phyloP scores from a whole-genome alignment of 64 coral and sea anemone genomes.

The Actinia tenebrosa region DNA sequence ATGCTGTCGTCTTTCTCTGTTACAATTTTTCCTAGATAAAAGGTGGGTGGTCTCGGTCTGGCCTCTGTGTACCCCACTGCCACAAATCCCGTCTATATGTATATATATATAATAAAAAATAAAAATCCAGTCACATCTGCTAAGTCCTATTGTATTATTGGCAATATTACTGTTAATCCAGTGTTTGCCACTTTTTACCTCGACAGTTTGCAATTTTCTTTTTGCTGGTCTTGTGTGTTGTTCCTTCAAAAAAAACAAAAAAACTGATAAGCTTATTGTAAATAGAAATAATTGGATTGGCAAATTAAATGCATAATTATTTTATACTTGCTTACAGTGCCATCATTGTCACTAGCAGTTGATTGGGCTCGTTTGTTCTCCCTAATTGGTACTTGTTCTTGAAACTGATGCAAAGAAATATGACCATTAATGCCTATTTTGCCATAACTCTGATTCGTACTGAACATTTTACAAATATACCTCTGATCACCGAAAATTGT shows the following conservation, averaged over 20 bases:
- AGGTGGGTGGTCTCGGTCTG: neutral
- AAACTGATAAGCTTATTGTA: neutral
- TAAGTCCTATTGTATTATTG: too few species aligned
- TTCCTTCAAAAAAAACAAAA: neutral
- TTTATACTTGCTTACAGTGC: neutral
- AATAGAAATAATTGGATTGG: neutral
- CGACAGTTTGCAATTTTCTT: neutral
- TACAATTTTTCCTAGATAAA: conserved; percentile 22
- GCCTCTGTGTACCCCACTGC: neutral
- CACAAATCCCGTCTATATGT: conserved; percentile 11
- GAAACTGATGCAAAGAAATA: neutral
- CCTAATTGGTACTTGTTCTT: conserved; percentile 5
- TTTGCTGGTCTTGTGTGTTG: neutral
- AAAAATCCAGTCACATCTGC: neutral
- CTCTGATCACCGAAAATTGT: neutral
- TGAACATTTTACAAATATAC: too few species aligned
- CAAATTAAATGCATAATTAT: neutral
- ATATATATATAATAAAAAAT: neutral
- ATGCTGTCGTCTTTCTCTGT: neutral
- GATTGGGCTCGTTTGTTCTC: neutral
- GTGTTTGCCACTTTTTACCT: neutral
- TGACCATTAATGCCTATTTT: neutral
- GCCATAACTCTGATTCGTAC: too few species aligned
- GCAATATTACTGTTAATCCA: neutral
- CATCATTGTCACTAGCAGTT: neutral